A percentile compares a stretch with the other conserved stretches of the same genome.
Evolutionary conservation across 2,888 invertebrate species (phyloP).

Genomic region (Eurytoma adleriae): DNA sequence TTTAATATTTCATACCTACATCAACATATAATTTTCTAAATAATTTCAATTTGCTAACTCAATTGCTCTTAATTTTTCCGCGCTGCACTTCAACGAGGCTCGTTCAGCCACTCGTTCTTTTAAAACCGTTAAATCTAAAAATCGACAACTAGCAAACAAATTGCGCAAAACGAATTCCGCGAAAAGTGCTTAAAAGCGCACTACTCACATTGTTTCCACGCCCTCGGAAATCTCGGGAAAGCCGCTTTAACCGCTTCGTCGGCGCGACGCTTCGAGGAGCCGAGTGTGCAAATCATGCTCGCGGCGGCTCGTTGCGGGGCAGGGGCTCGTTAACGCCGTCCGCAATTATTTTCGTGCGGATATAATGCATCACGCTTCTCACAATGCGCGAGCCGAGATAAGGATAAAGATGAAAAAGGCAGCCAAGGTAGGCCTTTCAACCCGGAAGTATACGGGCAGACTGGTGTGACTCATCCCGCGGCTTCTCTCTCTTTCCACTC

Average conservation of each 20-base stretch:
- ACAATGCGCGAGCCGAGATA: slow-evolving; percentile 24
- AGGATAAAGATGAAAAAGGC: slow-evolving; percentile 29
- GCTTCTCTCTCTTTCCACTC: not conserved
- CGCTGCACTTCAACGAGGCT: no score
- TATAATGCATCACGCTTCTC: slow-evolving; percentile 37
- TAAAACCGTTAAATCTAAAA: not conserved
- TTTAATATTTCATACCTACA: no score
- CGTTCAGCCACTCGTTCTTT: no score
- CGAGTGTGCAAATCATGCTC: not conserved
- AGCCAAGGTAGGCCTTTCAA: slow-evolving; percentile 50
- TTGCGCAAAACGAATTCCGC: no score
- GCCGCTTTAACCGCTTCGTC: no score
- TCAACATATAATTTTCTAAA: no score
- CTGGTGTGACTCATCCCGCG: slow-evolving; percentile 33
- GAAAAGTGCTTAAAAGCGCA: no score
- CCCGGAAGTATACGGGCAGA: slow-evolving; percentile 50
- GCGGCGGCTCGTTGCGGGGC: not conserved
- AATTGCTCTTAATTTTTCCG: no score
- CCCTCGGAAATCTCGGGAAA: no score
- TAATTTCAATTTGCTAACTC: no score
- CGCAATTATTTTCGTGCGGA: slow-evolving; percentile 42
- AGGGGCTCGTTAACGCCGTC: slow-evolving; percentile 39
- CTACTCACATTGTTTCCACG: no score
- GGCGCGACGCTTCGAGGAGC: not conserved
- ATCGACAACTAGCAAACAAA: no score